These are phyloP conservation scores for Petroica traversi DNA, from an alignment of 2,113 vertebrate species.

Conservation along the genomic window DNA sequence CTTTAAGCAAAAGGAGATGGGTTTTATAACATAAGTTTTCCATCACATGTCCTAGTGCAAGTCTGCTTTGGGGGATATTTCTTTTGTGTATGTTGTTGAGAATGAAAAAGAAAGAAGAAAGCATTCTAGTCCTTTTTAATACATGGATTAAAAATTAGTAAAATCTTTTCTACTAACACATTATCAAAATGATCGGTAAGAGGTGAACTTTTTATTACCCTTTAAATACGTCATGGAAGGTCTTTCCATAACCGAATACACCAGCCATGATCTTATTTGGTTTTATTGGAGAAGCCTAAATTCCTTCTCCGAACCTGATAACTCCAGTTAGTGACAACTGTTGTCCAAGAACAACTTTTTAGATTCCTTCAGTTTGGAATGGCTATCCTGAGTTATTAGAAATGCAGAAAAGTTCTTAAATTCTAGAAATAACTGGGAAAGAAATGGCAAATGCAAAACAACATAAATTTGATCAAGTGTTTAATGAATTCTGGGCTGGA, in stretches of 20 bases:
- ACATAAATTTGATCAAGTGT: background rate
- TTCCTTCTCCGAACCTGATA: background rate
- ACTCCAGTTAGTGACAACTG: background rate
- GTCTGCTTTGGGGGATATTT: slow-evolving; percentile 52
- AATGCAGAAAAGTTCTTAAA: background rate
- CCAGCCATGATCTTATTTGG: background rate
- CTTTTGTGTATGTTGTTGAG: slow-evolving; percentile 24
- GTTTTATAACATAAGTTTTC: slow-evolving; percentile 55
- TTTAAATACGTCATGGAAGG: background rate
- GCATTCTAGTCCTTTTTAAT: background rate
- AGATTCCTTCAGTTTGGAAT: background rate
- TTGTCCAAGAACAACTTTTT: background rate
- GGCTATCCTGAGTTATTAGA: background rate
- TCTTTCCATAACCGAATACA: background rate
- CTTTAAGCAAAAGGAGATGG: slow-evolving; percentile 59
- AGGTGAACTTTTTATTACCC: background rate
- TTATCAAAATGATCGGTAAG: background rate
- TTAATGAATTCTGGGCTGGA: slow-evolving; percentile 18
- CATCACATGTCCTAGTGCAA: slow-evolving; percentile 54
- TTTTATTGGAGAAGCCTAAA: background rate
- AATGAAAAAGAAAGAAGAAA: slow-evolving; percentile 31
- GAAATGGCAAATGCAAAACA: background rate
- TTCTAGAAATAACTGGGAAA: background rate
- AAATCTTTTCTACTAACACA: background rate
- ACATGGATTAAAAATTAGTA: background rate